Conservation (phyloP, 1,140 invertebrate species). For the Nymphalis io region DNA sequence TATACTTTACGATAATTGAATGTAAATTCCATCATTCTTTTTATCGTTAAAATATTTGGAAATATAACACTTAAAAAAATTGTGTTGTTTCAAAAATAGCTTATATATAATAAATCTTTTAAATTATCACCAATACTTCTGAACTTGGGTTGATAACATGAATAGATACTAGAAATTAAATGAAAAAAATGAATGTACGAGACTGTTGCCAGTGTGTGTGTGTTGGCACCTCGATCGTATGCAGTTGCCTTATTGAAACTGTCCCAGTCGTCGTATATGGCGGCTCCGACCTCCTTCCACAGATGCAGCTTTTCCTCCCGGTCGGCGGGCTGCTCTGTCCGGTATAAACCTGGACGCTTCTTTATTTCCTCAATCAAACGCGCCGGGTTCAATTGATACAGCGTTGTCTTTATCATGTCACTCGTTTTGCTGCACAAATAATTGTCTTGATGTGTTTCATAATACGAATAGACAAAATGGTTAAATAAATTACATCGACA, state of each 20-base stretch:
- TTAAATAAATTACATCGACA: no score
- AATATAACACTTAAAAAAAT: no score
- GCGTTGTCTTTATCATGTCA: constrained; percentile 34
- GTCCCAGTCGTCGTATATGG: constrained; percentile 63
- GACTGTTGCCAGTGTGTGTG: not conserved
- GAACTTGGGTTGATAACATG: no score
- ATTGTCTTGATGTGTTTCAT: not conserved
- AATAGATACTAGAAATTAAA: not conserved
- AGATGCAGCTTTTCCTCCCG: constrained; percentile 58
- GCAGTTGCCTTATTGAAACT: constrained; percentile 61
- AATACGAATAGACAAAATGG: no score
- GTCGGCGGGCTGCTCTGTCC: constrained; percentile 52
- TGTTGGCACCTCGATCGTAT: constrained; percentile 63
- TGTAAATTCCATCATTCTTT: no score
- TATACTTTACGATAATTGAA: not conserved
- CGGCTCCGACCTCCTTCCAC: constrained; percentile 71
- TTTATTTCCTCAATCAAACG: constrained; percentile 66
- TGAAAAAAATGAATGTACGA: not conserved
- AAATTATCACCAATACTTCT: no score
- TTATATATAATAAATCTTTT: no score
- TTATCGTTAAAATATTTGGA: no score
- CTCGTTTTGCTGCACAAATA: not conserved
- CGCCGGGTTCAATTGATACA: constrained; percentile 53
- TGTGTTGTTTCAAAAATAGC: no score
- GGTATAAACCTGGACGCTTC: constrained; percentile 62